phyloP scores from a whole-genome alignment of 2,797 vertebrate genomes.

The Zalophus californianus region DNA sequence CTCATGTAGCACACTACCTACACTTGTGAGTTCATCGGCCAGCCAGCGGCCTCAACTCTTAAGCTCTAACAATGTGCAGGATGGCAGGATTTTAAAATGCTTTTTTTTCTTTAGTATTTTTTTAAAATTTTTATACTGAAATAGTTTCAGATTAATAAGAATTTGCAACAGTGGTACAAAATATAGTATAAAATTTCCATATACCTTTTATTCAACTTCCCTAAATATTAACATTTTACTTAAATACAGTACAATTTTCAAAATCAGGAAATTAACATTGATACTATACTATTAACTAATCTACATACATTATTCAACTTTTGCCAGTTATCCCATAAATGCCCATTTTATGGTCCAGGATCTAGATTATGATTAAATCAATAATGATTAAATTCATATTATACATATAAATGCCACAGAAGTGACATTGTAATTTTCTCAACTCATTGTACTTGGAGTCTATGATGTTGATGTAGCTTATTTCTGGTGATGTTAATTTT shows the following conservation, averaged over 20 bases:
- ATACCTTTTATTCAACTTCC: neutral
- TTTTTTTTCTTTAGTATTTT: neutral
- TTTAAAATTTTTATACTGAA: slow-evolving; percentile 36
- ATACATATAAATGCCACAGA: neutral
- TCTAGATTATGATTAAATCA: neutral
- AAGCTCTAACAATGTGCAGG: neutral
- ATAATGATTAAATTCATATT: neutral
- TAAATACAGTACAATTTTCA: neutral
- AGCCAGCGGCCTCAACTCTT: too few relatives aligned
- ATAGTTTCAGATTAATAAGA: slow-evolving; percentile 41
- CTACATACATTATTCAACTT: neutral
- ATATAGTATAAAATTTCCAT: neutral
- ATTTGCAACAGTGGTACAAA: neutral
- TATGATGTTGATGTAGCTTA: neutral
- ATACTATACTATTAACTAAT: neutral
- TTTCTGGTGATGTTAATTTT: neutral
- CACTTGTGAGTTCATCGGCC: too few relatives aligned
- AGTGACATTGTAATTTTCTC: neutral
- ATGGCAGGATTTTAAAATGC: neutral
- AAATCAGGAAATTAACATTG: neutral
- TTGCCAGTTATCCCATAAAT: neutral
- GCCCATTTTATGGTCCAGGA: neutral
- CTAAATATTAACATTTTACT: neutral
- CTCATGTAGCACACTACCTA: slow-evolving; percentile 79
- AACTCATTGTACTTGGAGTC: neutral